Conservation (phyloP, 2,888 invertebrate genomes). For the Phymatocera aterrima region DNA sequence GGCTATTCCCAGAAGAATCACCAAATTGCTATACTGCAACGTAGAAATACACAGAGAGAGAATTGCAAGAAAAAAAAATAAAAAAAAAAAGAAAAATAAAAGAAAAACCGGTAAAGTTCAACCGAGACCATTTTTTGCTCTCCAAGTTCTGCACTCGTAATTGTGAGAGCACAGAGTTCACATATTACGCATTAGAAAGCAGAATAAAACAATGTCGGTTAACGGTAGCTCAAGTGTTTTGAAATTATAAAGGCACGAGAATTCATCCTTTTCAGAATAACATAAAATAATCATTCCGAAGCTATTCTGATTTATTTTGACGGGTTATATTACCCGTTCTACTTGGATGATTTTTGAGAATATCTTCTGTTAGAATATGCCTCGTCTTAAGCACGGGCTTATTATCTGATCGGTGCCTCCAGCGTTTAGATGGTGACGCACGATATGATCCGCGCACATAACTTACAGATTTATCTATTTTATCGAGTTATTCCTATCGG, state of each 20-base stretch:
- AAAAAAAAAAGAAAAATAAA: neutral
- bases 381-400: neutral
- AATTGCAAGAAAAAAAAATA: neutral
- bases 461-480: slow-evolving; percentile 31
- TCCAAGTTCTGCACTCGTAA: neutral
- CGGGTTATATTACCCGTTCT: neutral
- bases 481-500: slow-evolving; percentile 20
- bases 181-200: slow-evolving; percentile 18
- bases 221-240: slow-evolving; percentile 21
- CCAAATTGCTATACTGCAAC: too few species aligned
- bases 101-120: neutral
- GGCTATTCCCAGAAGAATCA: too few species aligned
- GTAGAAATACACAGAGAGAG: too few species aligned
- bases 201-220: slow-evolving; percentile 15
- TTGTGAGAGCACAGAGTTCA: neutral
- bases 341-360: slow-evolving; percentile 21
- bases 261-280: neutral
- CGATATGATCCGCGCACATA: slow-evolving; percentile 4
- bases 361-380: neutral
- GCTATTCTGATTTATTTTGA: neutral
- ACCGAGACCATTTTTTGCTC: neutral
- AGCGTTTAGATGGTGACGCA: slow-evolving; percentile 27
- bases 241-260: neutral
- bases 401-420: slow-evolving; percentile 12
- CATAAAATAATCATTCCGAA: neutral